Conservation (phyloP, 2,113 vertebrate species). For the Xiphophorus maculatus region DNA sequence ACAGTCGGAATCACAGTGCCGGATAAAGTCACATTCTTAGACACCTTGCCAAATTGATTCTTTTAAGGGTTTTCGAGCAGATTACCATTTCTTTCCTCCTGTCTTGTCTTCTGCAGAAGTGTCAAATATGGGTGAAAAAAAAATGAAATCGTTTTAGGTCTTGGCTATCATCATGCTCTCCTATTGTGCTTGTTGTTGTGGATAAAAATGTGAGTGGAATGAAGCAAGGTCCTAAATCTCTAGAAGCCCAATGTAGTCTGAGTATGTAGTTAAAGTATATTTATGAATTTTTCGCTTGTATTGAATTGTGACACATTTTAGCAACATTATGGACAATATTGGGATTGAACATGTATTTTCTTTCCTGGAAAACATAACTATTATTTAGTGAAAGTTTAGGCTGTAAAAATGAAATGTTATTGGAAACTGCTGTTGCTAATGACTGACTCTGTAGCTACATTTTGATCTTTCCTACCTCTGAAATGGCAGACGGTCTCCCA, state of each 20-base stretch:
- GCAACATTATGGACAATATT: background rate
- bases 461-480: slow-evolving; percentile 54
- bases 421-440: slow-evolving; percentile 70
- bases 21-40: slow-evolving; percentile 84
- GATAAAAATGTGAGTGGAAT: slow-evolving; percentile 57
- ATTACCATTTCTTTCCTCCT: slow-evolving; percentile 78
- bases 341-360: background rate
- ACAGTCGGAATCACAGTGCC: slow-evolving; percentile 81
- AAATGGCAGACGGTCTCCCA: background rate
- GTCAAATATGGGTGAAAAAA: slow-evolving; percentile 73
- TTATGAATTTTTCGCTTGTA: slow-evolving; percentile 20
- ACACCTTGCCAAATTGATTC: slow-evolving; percentile 87
- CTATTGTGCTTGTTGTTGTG: slow-evolving; percentile 53
- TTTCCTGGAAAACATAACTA: background rate
- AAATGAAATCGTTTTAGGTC: slow-evolving; percentile 71
- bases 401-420: slow-evolving; percentile 54
- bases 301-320: slow-evolving; percentile 15
- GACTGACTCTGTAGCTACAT: slow-evolving; percentile 66
- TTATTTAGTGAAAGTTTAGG: slow-evolving; percentile 39
- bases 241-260: slow-evolving; percentile 15
- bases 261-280: slow-evolving; percentile 10
- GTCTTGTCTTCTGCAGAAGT: slow-evolving; percentile 65
- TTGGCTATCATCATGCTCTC: slow-evolving; percentile 58
- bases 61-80: slow-evolving; percentile 84
- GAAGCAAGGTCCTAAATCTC: slow-evolving; percentile 33